Percentiles rank a stretch among this genome's conserved stretches.
Conservation (phyloP, 2,888 invertebrate species). For the Diabrotica balteata region DNA sequence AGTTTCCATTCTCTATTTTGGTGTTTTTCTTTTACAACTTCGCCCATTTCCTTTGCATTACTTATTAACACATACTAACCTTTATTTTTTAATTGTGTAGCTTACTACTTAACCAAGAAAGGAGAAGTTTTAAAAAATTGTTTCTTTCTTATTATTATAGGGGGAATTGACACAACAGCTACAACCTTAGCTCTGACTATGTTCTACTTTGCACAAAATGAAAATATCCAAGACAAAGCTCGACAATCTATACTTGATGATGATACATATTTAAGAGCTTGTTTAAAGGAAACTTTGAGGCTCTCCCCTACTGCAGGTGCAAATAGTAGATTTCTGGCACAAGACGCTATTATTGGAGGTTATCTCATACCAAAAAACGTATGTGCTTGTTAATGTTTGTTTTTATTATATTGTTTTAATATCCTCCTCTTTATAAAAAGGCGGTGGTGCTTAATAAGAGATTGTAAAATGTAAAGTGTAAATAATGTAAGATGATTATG, state of each 20-base stretch:
- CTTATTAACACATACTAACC: background rate
- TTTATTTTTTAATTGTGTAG: background rate
- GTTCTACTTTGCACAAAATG: slow-evolving; percentile 67
- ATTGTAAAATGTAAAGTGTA: too few species aligned
- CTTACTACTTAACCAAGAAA: background rate
- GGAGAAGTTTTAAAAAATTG: background rate
- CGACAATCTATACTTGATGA: slow-evolving; percentile 64
- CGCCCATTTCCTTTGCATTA: too few species aligned
- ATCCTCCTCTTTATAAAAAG: too few species aligned
- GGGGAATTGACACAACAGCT: slow-evolving; percentile 67
- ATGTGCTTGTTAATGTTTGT: slow-evolving; percentile 42
- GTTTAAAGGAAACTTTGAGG: slow-evolving; percentile 75
- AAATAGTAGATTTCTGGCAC: slow-evolving; percentile 63
- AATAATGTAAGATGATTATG: too few species aligned
- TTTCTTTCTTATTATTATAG: slow-evolving; percentile 44
- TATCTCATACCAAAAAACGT: slow-evolving; percentile 70
- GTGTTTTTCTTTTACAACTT: too few species aligned
- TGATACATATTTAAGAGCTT: slow-evolving; percentile 71
- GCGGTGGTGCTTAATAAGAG: too few species aligned
- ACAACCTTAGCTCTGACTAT: slow-evolving; percentile 62
- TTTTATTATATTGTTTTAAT: background rate
- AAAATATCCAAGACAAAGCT: slow-evolving; percentile 69
- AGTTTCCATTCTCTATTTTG: too few species aligned
- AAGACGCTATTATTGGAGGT: slow-evolving; percentile 68
- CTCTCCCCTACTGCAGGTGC: slow-evolving; percentile 68